Evolutionary conservation across 2,888 invertebrate genomes (phyloP).

Genomic region (Toxonevra muliebris): DNA sequence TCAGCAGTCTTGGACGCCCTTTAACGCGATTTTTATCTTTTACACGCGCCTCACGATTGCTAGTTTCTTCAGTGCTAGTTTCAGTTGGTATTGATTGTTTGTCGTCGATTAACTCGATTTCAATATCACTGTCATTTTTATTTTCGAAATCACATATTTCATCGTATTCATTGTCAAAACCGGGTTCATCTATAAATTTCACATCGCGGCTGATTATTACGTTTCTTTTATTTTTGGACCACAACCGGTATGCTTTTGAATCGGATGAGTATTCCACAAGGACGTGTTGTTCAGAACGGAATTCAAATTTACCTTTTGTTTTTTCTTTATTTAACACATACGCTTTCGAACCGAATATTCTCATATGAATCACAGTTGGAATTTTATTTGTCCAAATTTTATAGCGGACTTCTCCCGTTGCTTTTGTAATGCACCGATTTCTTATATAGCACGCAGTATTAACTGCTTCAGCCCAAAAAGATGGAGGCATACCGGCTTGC

Average conservation of each 20-base stretch:
- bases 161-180: constrained; percentile 30
- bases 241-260: constrained; percentile 37
- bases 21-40: constrained; percentile 25
- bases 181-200: constrained; percentile 35
- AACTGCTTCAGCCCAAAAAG: constrained; percentile 36
- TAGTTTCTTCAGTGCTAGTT: not conserved
- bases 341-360: constrained; percentile 28
- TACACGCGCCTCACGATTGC: not conserved
- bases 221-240: constrained; percentile 25
- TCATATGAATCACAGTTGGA: constrained; percentile 29
- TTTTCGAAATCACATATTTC: constrained; percentile 30
- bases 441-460: constrained; percentile 36
- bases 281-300: constrained; percentile 26
- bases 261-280: constrained; percentile 31
- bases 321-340: constrained; percentile 28
- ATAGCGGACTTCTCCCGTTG: constrained; percentile 29
- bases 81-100: constrained; percentile 7
- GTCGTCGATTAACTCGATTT: constrained; percentile 22
- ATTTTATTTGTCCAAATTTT: constrained; percentile 30
- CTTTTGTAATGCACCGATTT: constrained; percentile 34
- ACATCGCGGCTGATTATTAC: constrained; percentile 37
- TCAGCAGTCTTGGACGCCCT: constrained; percentile 34
- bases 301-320: constrained; percentile 26
- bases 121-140: constrained; percentile 11
- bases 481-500: constrained; percentile 32